A percentile compares a stretch with the other conserved stretches of the same genome.
These are phyloP conservation scores for Rachycentron canadum DNA, from an alignment of 2,797 vertebrate genomes.

Conservation along the genomic window DNA sequence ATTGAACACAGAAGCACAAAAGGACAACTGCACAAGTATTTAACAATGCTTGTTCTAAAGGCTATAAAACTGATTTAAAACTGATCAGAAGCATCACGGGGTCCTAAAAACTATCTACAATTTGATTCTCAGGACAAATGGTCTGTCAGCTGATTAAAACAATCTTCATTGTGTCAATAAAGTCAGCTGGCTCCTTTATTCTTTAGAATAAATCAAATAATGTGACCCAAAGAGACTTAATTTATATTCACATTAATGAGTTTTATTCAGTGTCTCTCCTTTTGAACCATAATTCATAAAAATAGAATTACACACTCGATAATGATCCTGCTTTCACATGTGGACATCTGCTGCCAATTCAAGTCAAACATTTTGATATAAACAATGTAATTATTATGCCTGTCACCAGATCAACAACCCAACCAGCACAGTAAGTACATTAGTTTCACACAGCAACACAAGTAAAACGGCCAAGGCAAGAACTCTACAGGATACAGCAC, in stretches of 20 bases:
- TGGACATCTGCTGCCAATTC: conserved; percentile 52
- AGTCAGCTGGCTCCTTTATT: neutral
- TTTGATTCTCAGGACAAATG: neutral
- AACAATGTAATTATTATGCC: conserved; percentile 46
- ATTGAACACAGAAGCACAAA: neutral
- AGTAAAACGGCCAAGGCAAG: conserved; percentile 71
- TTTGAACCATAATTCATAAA: conserved; percentile 73
- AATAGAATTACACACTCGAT: conserved; percentile 78
- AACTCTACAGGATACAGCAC: conserved; percentile 69
- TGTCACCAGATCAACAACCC: conserved; percentile 46
- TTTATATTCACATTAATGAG: conserved; percentile 75
- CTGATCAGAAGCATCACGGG: neutral
- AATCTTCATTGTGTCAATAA: conserved; percentile 3
- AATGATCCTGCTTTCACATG: conserved; percentile 65
- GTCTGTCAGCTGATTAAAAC: conserved; percentile 12
- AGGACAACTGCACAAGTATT: neutral
- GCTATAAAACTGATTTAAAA: neutral
- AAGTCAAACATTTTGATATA: conserved; percentile 58
- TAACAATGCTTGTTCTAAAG: neutral
- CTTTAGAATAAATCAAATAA: conserved; percentile 14
- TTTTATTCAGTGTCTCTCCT: conserved; percentile 80
- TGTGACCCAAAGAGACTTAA: conserved; percentile 45
- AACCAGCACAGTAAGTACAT: conserved; percentile 69
- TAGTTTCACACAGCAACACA: conserved; percentile 74
- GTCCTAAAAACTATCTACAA: neutral